Evolutionary conservation across 1,140 invertebrate genomes (phyloP), one percentile per base, ranked within the genome.

Genomic region (Nasonia giraulti): DNA sequence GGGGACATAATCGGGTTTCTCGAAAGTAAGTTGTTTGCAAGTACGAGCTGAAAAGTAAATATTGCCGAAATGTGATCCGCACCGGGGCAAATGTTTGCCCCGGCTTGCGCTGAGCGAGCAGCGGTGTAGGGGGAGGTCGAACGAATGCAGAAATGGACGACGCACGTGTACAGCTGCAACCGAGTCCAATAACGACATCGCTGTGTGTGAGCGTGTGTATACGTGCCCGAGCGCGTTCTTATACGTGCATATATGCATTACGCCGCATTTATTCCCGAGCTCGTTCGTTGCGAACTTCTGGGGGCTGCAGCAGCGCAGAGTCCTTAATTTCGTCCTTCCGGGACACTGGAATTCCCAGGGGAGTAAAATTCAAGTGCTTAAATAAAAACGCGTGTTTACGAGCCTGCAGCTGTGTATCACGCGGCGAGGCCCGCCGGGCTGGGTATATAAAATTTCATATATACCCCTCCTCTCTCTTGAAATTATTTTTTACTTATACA

Each of bases 41-140:
- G 88, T 89, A 86, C 88, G 87, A 89, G 89, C 89, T 87, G 88
- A 87, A 90, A 89, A 89, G 89, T 89, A 91, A 91, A 91, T 87
- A 88, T 87, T 44, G 87, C 86, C 84, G 86, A 86, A 86, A 89
- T 88, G 87, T 87, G 89, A 90, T 91, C 89, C 78, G 85, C 87
- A 84, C 87, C 87, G 89, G 88, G 84, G 89, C 89, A 90, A 91
- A 91, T 91, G 89, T 91, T 91, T 91, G 88, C 88, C 66, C 80
- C 86, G 40, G 78, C 62, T 87, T 47, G 2, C 27, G 55, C n/a
- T 20, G 5, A 5, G 20, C 5, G 17, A n/a, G 20, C 20, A 17
- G 17, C 1, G 55, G 55, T 8, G 6, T 17, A 6, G 55, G 20
- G 3, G 3, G 55, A 62, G 55, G 6, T 62, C 55, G 55, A 62